Evolutionary conservation across 1,140 invertebrate genomes (phyloP), one percentile per base, ranked within the genome.

Genomic region (Arctopsyche grandis): DNA sequence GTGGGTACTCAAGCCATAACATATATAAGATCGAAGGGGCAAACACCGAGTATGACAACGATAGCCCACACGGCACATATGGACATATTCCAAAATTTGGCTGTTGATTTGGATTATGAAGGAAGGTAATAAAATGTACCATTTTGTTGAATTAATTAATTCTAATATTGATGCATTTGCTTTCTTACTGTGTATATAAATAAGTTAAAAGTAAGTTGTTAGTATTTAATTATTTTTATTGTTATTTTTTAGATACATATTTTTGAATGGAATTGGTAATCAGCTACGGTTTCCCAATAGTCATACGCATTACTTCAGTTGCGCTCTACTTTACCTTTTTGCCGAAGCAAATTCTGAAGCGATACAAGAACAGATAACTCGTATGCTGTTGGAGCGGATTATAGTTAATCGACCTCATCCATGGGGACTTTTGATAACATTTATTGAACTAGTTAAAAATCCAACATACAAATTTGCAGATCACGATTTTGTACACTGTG

Each of bases 81-180:
- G 97, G 98, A 99, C 85, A 99, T 99, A 79, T 99, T 99, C 90
- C 98, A 99, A 88, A 99, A 99, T 89, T 91, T 99, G 79, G 96
- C 97, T 14, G 97, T 99, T 1, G 97, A 98, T 87, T 91, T 99
- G 43, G 98, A 99, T 86, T 99, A 96, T 12, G 98, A 99, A 89
- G 98, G 98, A 87, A 89, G 74, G 74, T 76, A 75, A 66, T 5
- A 93, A 83, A 87, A 26, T 85, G 85, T n/a, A n/a, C 80, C 9
- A 9, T 71, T 9, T 21, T 24, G 69, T 46, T 19, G 69, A 66
- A 66, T 24, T 12, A 10, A 9, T 9, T 12, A 66, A 66, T 19
- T 9, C 12, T 19, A 16, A 19, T n/a, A n/a, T n/a, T n/a, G n/a
- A n/a, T n/a, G n/a, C n/a, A n/a, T n/a, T n/a, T n/a, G n/a, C n/a